These are phyloP conservation scores for Chaetops frenatus DNA, from an alignment of 2,113 vertebrate genomes.

Conservation along the genomic window DNA sequence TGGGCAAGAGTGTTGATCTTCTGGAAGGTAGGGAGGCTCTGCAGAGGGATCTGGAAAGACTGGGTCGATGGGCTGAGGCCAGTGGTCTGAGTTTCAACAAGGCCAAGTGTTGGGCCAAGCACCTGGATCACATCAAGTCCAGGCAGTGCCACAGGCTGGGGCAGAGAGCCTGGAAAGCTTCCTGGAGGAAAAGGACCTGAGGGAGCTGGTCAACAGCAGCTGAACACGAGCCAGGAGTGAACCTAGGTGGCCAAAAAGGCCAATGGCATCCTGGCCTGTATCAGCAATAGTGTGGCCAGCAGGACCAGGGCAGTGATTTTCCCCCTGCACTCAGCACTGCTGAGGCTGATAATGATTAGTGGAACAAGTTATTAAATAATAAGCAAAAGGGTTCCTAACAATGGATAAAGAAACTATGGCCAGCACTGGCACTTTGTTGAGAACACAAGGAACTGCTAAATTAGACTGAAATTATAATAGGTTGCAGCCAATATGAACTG, in stretches of 20 bases:
- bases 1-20: background rate
- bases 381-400: background rate
- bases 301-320: background rate
- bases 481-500: background rate
- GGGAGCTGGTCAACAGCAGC: background rate
- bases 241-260: background rate
- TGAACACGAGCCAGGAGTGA: background rate
- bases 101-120: accelerated
- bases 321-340: accelerated
- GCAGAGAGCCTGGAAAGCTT: background rate
- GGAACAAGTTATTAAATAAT: background rate
- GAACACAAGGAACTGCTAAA: background rate
- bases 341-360: background rate
- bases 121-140: background rate
- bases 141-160: background rate
- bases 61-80: accelerated
- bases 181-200: accelerated
- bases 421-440: background rate
- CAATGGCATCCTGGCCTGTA: accelerated
- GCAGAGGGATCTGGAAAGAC: background rate
- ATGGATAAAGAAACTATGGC: background rate
- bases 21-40: background rate
- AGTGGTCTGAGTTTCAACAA: accelerated
- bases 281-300: background rate
- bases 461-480: background rate